Conservation (phyloP, 1,140 invertebrate species). For the Pogonomyrmex barbatus region DNA sequence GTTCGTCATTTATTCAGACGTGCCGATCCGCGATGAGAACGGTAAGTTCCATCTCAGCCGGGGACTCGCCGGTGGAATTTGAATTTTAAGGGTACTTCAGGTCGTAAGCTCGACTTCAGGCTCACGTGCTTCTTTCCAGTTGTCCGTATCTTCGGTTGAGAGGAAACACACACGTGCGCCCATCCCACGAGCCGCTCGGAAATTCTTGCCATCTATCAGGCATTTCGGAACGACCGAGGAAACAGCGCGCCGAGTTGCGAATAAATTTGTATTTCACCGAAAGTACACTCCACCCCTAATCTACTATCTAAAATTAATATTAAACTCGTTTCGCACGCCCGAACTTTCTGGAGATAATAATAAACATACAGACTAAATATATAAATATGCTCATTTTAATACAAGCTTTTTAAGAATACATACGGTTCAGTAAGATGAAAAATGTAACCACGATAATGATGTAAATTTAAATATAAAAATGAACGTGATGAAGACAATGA, state of each 20-base stretch:
- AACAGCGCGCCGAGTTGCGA: conserved; percentile 25
- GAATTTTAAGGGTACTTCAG: conserved; percentile 37
- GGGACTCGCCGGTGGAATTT: conserved; percentile 36
- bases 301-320: conserved; percentile 41
- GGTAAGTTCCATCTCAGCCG: not conserved
- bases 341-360: not conserved
- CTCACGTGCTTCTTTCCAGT: conserved; percentile 39
- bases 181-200: conserved; percentile 29
- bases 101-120: conserved; percentile 14
- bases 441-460: not conserved
- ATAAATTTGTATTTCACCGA: conserved; percentile 35
- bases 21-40: conserved; percentile 24
- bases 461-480: not conserved
- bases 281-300: conserved; percentile 26
- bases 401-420: not conserved
- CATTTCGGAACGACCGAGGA: conserved; percentile 33
- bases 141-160: not conserved
- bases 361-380: not conserved
- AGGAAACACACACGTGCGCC: conserved; percentile 33
- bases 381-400: not conserved
- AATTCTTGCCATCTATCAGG: conserved; percentile 54
- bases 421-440: not conserved
- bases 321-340: not conserved
- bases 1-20: conserved; percentile 34
- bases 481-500: not conserved